A percentile compares a stretch with the other conserved stretches of the same genome.
Conservation (phyloP, 2,797 vertebrate genomes). For the Darevskia nairensis region DNA sequence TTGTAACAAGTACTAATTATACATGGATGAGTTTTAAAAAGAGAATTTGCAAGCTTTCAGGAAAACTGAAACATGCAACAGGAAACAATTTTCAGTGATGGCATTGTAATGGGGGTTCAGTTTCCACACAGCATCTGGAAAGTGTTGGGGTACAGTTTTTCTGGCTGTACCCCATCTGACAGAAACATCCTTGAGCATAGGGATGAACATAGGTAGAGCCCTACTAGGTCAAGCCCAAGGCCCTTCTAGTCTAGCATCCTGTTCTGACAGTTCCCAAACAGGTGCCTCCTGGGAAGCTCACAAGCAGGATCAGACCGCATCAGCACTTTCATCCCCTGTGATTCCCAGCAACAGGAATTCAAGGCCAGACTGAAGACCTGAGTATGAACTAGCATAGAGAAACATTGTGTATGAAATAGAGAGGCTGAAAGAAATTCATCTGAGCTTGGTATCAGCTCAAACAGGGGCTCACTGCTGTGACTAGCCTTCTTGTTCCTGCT, state of each 20-base stretch:
- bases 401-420: background rate
- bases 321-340: too few species aligned
- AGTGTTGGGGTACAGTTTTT: background rate
- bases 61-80: background rate
- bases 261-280: too few species aligned
- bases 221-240: too few species aligned
- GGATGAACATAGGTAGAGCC: background rate
- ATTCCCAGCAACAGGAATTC: background rate
- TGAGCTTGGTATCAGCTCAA: background rate
- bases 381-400: background rate
- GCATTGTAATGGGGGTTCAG: background rate
- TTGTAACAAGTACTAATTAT: background rate
- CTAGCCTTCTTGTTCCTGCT: background rate
- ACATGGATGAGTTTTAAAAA: background rate
- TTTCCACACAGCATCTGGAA: too few species aligned
- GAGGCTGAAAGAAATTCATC: background rate
- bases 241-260: background rate
- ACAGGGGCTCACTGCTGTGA: background rate
- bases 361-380: background rate
- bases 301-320: too few species aligned
- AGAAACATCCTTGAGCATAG: background rate
- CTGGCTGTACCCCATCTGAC: background rate
- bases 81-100: background rate
- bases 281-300: too few species aligned
- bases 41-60: background rate